Evolutionary conservation across 2,113 vertebrate genomes (phyloP), one percentile per base, ranked within the genome.

Genomic region (Galeopterus variegatus): DNA sequence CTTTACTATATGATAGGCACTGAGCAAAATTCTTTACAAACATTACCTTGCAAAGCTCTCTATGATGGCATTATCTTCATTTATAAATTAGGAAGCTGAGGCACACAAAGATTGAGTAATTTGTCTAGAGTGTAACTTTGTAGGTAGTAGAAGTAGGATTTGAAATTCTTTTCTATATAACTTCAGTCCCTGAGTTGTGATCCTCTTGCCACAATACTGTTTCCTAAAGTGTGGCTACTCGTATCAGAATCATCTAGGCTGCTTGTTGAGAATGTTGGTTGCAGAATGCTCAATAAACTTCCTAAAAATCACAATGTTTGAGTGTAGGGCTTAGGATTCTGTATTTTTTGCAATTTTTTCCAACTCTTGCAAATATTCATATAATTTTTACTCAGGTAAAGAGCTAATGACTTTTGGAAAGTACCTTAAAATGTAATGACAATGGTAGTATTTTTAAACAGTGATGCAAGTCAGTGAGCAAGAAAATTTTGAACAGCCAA

Each of bases 1-100:
- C 4, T 52, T 85, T 77, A 82, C 12, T 13, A 9, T 83, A 19
- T 28, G 21, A 69, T n/a, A 85, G 4, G 4, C 31, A 84, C 5
- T 62, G 36, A 28, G 33, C 36, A 80, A 56, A 86, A 31, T 88
- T 76, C n/a, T 77, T 92, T 89, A 48, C 21, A 48, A 69, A 65
- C 19, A 36, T 26, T 75, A 60, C 84, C 52, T 77, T 58, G 6
- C n/a, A 84, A 75, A 94, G 24, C 6, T 58, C 45, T 91, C 31
- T 54, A 17, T 75, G 26, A 80, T 90, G 36, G 19, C 58, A 62
- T 90, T 83, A 69, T 90, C 72, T 89, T 85, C 76, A 88, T 92
- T 88, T 81, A 72, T 92, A 85, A 84, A 13, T 19, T 81, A 70
- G 73, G 54, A 80, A 75, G 23, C 23, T 48, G 24, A 64, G 73